phyloP scores from a whole-genome alignment of 2,113 vertebrate genomes.

The Stigmatopora argus region DNA sequence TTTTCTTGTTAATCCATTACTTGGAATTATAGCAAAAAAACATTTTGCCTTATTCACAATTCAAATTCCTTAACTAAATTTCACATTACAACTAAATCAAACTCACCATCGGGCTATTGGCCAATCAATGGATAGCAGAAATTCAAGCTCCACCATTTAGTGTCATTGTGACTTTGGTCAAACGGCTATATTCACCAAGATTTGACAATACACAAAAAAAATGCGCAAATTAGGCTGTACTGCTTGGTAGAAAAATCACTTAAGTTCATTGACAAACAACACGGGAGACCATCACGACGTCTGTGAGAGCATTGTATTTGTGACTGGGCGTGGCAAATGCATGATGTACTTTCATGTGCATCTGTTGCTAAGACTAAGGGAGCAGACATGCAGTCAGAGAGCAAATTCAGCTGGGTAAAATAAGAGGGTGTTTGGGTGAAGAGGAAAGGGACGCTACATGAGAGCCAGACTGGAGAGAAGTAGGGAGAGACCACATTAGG shows the following conservation, averaged over 20 bases:
- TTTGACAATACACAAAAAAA: neutral
- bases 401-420: slow-evolving; percentile 41
- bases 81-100: neutral
- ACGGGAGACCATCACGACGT: slow-evolving; percentile 26
- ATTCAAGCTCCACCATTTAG: neutral
- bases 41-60: no score
- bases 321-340: slow-evolving; percentile 44
- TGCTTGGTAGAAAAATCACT: neutral
- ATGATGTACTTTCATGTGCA: slow-evolving; percentile 61
- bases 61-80: neutral
- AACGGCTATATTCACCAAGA: neutral
- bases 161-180: neutral
- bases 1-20: no score
- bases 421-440: slow-evolving; percentile 22
- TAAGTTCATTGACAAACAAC: slow-evolving; percentile 32
- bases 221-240: neutral
- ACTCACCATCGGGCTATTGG: neutral
- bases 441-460: slow-evolving; percentile 20
- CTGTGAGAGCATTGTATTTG: slow-evolving; percentile 34
- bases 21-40: no score
- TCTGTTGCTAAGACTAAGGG: slow-evolving; percentile 52
- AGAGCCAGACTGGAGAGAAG: slow-evolving; percentile 23
- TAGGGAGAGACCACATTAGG: slow-evolving; percentile 30
- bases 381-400: slow-evolving; percentile 66
- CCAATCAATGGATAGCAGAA: neutral